Conservation (phyloP, 92 coral and sea anemone genomes). For the Palythoa caribaeorum region DNA sequence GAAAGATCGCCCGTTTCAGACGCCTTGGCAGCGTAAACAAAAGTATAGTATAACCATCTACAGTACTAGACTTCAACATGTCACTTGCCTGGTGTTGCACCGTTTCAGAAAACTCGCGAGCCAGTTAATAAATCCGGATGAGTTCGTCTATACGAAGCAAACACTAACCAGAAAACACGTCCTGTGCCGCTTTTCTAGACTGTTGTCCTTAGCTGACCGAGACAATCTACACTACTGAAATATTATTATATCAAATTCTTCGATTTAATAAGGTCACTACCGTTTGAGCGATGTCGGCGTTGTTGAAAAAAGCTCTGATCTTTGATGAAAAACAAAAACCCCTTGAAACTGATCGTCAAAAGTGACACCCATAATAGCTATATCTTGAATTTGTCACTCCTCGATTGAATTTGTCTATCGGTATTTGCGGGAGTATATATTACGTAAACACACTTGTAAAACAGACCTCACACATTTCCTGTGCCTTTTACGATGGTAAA, state of each 20-base stretch:
- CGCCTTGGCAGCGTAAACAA: no score
- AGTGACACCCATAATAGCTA: not conserved
- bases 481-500: not conserved
- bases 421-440: not conserved
- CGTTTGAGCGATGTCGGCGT: conserved; percentile 22
- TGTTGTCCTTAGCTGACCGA: no score
- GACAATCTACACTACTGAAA: not conserved
- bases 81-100: no score
- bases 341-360: not conserved
- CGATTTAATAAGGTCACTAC: not conserved
- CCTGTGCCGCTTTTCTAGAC: no score
- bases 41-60: no score
- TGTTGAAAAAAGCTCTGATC: not conserved
- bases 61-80: no score
- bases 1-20: no score
- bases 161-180: no score
- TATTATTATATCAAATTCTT: not conserved
- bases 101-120: not conserved
- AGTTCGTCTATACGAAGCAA: not conserved
- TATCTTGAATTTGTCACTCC: not conserved
- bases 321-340: conserved; percentile 1
- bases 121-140: not conserved
- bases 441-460: not conserved
- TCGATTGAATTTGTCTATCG: not conserved
- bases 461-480: not conserved